phyloP scores from a whole-genome alignment of 2,797 vertebrate species.

The Okamejei kenojei region DNA sequence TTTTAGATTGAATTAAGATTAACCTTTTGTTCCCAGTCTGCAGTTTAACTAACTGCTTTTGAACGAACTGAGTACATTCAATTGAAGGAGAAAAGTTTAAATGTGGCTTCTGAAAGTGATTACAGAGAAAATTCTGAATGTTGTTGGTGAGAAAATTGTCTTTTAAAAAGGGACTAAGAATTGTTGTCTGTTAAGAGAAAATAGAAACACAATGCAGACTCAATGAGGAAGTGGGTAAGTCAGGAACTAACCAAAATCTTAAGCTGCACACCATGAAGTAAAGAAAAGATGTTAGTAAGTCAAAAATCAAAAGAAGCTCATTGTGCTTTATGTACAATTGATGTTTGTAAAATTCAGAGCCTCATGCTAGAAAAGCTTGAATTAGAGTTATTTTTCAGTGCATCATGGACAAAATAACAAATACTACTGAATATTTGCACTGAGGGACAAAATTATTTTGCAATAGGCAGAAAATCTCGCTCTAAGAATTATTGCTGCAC shows the following conservation, averaged over 20 bases:
- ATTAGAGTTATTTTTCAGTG: not conserved
- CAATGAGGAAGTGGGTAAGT: slow-evolving; percentile 30
- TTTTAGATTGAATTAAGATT: slow-evolving; percentile 32
- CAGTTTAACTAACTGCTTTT: not conserved
- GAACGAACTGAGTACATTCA: not conserved
- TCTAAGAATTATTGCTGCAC: not conserved
- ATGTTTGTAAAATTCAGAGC: not conserved
- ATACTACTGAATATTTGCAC: not conserved
- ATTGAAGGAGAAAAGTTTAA: not conserved
- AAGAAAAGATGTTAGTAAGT: not conserved
- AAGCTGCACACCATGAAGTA: not conserved
- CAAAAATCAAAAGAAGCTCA: not conserved
- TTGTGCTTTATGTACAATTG: not conserved
- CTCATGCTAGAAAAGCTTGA: not conserved
- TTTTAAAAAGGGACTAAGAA: not conserved
- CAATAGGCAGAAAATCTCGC: not conserved
- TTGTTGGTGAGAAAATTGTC: not conserved
- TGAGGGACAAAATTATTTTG: not conserved
- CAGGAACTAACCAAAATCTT: not conserved
- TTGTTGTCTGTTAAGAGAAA: slow-evolving; percentile 12
- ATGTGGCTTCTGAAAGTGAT: slow-evolving; percentile 32
- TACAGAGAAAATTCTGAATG: not conserved
- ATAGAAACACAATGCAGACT: slow-evolving; percentile 8
- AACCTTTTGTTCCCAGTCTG: not conserved
- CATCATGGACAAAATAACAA: not conserved